These are phyloP conservation scores for Crambe crambe DNA, from an alignment of 37 sponge, comb jelly and placozoan genomes.

Conservation along the genomic window DNA sequence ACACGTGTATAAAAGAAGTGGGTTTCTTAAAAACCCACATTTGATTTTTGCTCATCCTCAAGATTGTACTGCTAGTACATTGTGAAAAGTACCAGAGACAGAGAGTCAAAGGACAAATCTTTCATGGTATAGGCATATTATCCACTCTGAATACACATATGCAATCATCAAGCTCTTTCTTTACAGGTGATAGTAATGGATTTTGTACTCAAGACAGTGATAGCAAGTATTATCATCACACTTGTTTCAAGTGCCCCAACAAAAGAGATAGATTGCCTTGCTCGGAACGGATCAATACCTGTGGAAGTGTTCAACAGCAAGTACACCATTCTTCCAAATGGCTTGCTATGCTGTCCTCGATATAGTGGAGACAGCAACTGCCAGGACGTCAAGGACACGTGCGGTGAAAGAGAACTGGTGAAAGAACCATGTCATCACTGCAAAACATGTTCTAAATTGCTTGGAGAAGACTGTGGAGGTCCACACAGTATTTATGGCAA, in stretches of 20 bases:
- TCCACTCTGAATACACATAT: too few relatives aligned
- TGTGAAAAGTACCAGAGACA: too few relatives aligned
- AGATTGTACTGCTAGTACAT: too few relatives aligned
- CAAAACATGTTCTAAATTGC: neutral
- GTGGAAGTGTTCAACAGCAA: neutral
- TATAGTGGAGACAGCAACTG: neutral
- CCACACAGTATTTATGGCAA: neutral
- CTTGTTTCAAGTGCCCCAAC: too few relatives aligned
- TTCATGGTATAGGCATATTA: too few relatives aligned
- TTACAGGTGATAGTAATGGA: neutral
- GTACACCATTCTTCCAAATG: neutral
- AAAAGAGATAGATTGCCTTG: neutral
- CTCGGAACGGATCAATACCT: neutral
- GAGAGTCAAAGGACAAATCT: too few relatives aligned
- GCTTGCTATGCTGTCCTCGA: neutral
- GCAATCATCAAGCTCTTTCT: too few relatives aligned
- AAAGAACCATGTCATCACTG: constrained; percentile 4
- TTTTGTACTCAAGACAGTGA: neutral
- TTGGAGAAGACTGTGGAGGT: neutral
- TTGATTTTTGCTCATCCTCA: too few relatives aligned
- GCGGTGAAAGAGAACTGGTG: neutral
- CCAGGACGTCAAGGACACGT: neutral
- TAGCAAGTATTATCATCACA: neutral
- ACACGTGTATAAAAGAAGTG: too few relatives aligned
- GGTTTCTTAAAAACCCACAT: too few relatives aligned